phyloP scores from a whole-genome alignment of 2,888 invertebrate species.

The Pyrrhia umbra region DNA sequence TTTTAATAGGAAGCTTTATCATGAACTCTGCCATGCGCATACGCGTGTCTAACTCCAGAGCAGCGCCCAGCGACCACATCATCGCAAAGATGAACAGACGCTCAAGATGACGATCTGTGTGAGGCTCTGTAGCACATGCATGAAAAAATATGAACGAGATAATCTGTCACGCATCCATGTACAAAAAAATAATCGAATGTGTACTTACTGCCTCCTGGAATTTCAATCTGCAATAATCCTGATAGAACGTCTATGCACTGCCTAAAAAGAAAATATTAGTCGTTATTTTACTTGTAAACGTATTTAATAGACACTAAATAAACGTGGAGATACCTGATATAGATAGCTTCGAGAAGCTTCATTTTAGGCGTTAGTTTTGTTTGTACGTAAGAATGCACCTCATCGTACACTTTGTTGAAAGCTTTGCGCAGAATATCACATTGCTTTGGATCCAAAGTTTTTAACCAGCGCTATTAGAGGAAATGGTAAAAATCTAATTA shows the following conservation, averaged over 20 bases:
- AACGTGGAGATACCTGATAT: constrained; percentile 88
- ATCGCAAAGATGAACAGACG: constrained; percentile 94
- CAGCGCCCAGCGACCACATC: constrained; percentile 97
- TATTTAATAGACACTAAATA: neutral
- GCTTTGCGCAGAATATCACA: constrained; percentile 77
- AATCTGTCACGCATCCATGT: too few species aligned
- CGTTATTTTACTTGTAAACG: neutral
- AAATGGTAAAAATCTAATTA: neutral
- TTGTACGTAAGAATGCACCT: constrained; percentile 92
- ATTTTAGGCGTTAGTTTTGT: constrained; percentile 94
- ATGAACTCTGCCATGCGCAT: constrained; percentile 93
- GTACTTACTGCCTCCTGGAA: constrained; percentile 85
- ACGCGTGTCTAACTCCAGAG: constrained; percentile 94
- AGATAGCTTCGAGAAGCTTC: constrained; percentile 94
- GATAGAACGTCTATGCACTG: constrained; percentile 95
- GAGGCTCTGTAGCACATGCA: constrained; percentile 56
- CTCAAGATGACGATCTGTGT: constrained; percentile 92
- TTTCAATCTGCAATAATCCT: constrained; percentile 92
- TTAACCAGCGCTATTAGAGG: constrained; percentile 92
- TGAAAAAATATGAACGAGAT: too few species aligned
- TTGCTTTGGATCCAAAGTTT: constrained; percentile 72
- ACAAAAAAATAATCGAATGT: too few species aligned
- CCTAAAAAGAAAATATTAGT: constrained; percentile 72
- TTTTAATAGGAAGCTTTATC: constrained; percentile 91
- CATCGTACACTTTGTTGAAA: constrained; percentile 94